These are phyloP conservation scores for Digitonthophagus gazella DNA, from an alignment of 2,888 invertebrate species.

Conservation along the genomic window DNA sequence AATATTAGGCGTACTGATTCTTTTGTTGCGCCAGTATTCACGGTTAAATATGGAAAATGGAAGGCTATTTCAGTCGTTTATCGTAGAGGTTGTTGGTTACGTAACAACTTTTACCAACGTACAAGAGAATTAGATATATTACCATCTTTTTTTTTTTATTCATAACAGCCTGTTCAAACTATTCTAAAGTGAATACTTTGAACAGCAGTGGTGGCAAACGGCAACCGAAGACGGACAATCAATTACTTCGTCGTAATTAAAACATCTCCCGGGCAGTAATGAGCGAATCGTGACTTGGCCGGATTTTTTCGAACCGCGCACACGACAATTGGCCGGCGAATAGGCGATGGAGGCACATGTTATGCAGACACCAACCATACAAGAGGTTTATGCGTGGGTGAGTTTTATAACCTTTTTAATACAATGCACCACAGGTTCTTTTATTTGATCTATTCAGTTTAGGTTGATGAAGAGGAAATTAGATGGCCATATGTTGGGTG, in stretches of 20 bases:
- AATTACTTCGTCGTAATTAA: conserved; percentile 46
- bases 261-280: conserved; percentile 44
- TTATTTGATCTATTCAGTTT: background rate
- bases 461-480: background rate
- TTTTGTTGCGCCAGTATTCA: conserved; percentile 7
- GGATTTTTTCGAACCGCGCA: conserved; percentile 27
- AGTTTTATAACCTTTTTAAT: background rate
- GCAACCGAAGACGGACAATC: conserved; percentile 35
- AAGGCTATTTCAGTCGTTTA: background rate
- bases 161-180: no score
- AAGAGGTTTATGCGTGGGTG: background rate
- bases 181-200: background rate
- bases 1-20: conserved; percentile 10
- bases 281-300: conserved; percentile 46
- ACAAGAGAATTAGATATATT: background rate
- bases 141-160: background rate
- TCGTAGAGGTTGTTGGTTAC: background rate
- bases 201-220: no score
- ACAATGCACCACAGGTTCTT: background rate
- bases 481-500: no score
- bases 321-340: conserved; percentile 12
- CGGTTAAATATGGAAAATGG: background rate
- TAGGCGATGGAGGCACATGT: conserved; percentile 8
- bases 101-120: background rate
- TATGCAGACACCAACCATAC: background rate